A percentile compares a stretch with the other conserved stretches of the same genome.
phyloP scores from a whole-genome alignment of 2,888 invertebrate species.

The Dione juno region DNA sequence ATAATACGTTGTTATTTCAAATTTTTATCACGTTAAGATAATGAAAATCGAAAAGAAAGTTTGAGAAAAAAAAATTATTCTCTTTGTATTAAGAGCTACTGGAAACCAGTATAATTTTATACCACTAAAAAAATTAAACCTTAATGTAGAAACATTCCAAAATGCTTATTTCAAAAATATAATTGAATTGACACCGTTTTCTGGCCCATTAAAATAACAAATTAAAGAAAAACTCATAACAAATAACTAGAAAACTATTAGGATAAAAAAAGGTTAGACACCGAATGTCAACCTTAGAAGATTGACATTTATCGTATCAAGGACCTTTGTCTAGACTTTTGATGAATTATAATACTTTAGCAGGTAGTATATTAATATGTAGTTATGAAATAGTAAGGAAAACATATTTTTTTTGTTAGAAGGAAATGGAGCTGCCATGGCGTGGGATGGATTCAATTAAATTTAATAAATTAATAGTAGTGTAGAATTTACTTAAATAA shows the following conservation, averaged over 20 bases:
- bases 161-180: neutral
- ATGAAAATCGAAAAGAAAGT: no score
- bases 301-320: conserved; percentile 9
- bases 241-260: neutral
- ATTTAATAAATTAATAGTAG: no score
- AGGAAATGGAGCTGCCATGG: neutral
- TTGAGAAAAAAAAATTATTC: no score
- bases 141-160: no score
- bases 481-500: no score
- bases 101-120: no score
- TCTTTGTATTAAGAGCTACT: no score
- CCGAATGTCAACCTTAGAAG: neutral
- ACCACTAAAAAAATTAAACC: no score
- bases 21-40: no score
- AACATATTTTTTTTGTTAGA: neutral
- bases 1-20: no score
- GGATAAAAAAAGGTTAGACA: neutral
- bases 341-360: neutral
- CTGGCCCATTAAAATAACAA: neutral
- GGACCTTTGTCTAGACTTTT: conserved; percentile 12
- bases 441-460: no score
- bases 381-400: neutral
- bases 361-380: no score
- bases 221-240: neutral
- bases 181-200: neutral